Percentiles rank a stretch among this genome's conserved stretches.
phyloP scores from a whole-genome alignment of 2,113 vertebrate species.

The Leuciscus idus region DNA sequence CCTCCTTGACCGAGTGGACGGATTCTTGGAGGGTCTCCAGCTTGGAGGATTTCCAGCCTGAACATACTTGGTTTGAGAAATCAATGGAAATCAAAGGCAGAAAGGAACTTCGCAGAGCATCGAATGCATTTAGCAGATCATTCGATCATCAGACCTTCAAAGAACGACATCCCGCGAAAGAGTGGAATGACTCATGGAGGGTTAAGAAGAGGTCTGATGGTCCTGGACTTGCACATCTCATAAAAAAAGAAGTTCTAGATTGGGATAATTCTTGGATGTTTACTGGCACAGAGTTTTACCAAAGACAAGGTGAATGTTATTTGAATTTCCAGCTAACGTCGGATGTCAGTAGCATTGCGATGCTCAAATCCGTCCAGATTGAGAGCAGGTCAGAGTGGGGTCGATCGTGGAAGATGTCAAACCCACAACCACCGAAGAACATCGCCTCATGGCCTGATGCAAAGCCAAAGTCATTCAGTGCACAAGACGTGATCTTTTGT shows the following conservation, averaged over 20 bases:
- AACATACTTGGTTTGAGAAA: slow-evolving; percentile 27
- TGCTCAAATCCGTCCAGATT: background rate
- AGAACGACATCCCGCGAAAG: slow-evolving; percentile 44
- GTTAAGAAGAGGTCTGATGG: slow-evolving; percentile 40
- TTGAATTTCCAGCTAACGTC: background rate
- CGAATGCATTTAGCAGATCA: slow-evolving; percentile 40
- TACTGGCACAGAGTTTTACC: slow-evolving; percentile 14
- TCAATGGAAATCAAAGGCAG: slow-evolving; percentile 51
- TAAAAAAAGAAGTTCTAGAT: background rate
- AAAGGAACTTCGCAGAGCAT: slow-evolving; percentile 42
- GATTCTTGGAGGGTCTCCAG: slow-evolving; percentile 60
- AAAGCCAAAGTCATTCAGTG: slow-evolving; percentile 23
- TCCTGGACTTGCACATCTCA: background rate
- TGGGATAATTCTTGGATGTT: slow-evolving; percentile 51
- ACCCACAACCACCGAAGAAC: slow-evolving; percentile 60
- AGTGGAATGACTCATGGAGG: slow-evolving; percentile 63
- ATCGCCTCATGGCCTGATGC: slow-evolving; percentile 55
- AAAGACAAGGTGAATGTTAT: slow-evolving; percentile 2
- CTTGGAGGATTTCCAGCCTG: slow-evolving; percentile 6
- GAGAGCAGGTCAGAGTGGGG: slow-evolving; percentile 59
- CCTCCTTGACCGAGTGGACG: slow-evolving; percentile 61
- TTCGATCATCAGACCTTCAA: slow-evolving; percentile 55
- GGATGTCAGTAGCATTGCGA: background rate
- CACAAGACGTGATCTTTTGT: slow-evolving; percentile 48
- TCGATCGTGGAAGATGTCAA: slow-evolving; percentile 62